Evolutionary conservation across 2,797 vertebrate species (phyloP).

Genomic region (Pteropus rufus): DNA sequence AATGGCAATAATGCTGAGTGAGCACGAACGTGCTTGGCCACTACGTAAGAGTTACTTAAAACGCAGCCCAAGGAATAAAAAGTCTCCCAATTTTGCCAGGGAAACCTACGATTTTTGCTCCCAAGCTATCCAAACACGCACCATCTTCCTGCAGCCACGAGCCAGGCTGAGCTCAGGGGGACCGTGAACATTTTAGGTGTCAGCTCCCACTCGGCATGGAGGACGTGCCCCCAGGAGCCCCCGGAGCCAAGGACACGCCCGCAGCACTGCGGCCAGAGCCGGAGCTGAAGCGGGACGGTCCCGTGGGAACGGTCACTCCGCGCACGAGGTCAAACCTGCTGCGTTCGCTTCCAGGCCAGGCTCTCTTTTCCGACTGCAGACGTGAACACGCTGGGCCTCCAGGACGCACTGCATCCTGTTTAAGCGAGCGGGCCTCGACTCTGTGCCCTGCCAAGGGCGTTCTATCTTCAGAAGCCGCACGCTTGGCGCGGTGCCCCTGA

Average conservation of each 20-base stretch:
- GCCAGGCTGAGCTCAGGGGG: neutral
- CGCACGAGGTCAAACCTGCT: neutral
- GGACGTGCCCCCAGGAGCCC: neutral
- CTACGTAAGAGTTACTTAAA: neutral
- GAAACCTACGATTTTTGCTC: neutral
- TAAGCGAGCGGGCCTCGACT: neutral
- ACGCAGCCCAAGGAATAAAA: neutral
- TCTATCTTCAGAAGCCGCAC: neutral
- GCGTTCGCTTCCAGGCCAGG: neutral
- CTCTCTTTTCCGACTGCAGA: neutral
- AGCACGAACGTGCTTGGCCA: neutral
- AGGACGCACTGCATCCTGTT: neutral
- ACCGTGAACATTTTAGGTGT: neutral
- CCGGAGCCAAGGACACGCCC: neutral
- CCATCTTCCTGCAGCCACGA: neutral
- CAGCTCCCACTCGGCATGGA: neutral
- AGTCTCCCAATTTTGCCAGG: neutral
- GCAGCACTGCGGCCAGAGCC: too few species aligned
- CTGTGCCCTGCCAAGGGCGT: neutral
- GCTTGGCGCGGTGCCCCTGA: neutral
- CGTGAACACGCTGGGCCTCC: rapidly evolving
- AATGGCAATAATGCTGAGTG: neutral
- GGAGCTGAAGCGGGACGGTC: neutral
- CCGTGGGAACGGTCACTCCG: rapidly evolving
- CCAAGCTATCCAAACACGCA: neutral